Evolutionary conservation across 1,140 invertebrate genomes (phyloP), one percentile per base, ranked within the genome.

Genomic region (Sipha flava): DNA sequence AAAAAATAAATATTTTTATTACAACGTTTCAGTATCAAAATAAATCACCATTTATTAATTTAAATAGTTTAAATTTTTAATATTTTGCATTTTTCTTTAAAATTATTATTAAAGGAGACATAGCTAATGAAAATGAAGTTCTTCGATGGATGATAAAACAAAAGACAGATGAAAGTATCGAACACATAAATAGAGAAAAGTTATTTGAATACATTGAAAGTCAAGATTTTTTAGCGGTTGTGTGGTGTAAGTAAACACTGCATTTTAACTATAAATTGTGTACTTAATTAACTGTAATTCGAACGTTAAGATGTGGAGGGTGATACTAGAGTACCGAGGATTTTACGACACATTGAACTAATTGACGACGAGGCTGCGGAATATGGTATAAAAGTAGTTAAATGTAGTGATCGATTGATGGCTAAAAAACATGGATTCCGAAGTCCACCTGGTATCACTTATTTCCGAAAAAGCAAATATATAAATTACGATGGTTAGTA

Each of bases 391-490:
- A 93, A 94, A 87, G 91, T 97, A 79, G 94, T 95, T 0, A 94
- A 96, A 87, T 94, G 94, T 87, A 91, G 90, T 83, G 95, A 97
- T 86, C 88, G 91, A 26, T 84, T 97, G 21, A 96, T 98, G 93
- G 95, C 95, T 2, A 97, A 97, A 85, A 97, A 97, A 84, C 96
- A 95, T 85, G 95, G 95, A 1, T 95, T 90, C 84, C 88, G 94
- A 82, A 93, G 94, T 84, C 94, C 94, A 37, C 95, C 95, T 1
- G 95, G 94, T 1, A 90, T 97, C 1, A 94, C 94, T 14, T 96
- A 95, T 83, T 97, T 97, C 87, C 89, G 95, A 45, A 95, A 95
- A 86, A 93, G 90, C 59, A 96, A 96, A 86, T 90, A 90, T 64
- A 94, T 96, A 14, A 95, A 95, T 84, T 97, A 96, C 84, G 94